Percentiles rank a stretch among this genome's conserved stretches.
These are phyloP conservation scores for Zaprionus tsacasi DNA, from an alignment of 1,140 invertebrate genomes.

Conservation along the genomic window DNA sequence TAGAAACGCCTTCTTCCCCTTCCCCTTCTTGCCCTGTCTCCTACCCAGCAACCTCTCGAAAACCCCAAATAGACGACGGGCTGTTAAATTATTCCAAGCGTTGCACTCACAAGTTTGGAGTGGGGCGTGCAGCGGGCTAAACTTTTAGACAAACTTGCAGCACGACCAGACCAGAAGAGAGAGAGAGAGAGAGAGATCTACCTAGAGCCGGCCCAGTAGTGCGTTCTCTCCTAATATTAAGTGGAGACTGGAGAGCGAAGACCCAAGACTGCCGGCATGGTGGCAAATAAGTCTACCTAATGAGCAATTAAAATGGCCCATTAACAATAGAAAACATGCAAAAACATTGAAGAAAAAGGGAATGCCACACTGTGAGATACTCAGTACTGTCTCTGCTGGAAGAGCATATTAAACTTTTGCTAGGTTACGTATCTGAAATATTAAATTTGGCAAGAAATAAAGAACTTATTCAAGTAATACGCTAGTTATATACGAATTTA, in stretches of 20 bases:
- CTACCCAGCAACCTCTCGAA: background rate
- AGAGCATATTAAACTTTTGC: too few species aligned
- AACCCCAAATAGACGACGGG: constrained; percentile 32
- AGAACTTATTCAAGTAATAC: too few species aligned
- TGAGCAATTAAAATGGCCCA: constrained; percentile 38
- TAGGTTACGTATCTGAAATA: too few species aligned
- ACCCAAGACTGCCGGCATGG: background rate
- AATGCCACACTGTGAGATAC: background rate
- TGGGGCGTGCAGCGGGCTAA: constrained; percentile 28
- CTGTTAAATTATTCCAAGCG: constrained; percentile 60
- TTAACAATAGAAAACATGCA: constrained; percentile 12
- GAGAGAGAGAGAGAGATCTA: too few species aligned
- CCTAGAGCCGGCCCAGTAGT: constrained; percentile 10
- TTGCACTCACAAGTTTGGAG: constrained; percentile 47
- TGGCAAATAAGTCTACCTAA: constrained; percentile 9
- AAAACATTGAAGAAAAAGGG: background rate
- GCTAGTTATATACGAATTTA: too few species aligned
- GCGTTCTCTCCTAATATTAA: constrained; percentile 20
- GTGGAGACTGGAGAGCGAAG: constrained; percentile 5
- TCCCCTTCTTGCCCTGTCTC: background rate
- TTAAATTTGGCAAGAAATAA: too few species aligned
- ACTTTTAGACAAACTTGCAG: constrained; percentile 48
- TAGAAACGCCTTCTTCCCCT: background rate
- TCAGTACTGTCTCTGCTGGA: background rate
- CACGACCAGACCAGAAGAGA: background rate